phyloP scores from a whole-genome alignment of 2,888 invertebrate species.

The Carterocephalus palaemon region DNA sequence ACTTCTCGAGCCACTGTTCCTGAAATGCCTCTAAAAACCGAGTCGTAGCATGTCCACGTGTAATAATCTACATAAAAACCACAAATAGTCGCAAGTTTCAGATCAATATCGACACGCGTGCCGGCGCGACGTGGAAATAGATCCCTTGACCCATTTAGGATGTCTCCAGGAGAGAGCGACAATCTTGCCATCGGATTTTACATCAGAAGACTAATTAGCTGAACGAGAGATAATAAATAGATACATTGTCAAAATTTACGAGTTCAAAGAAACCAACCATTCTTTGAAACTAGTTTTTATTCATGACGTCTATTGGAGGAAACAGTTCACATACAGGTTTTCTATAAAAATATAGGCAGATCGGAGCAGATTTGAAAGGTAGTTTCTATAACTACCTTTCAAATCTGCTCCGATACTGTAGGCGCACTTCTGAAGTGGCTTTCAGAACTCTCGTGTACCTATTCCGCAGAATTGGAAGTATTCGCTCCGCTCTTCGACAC shows the following conservation, averaged over 20 bases:
- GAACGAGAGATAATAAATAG: slow-evolving; percentile 13
- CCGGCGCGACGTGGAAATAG: slow-evolving; percentile 18
- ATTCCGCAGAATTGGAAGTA: slow-evolving; percentile 5
- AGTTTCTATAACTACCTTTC: not conserved
- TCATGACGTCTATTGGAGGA: no score
- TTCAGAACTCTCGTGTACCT: slow-evolving; percentile 6
- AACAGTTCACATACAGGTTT: no score
- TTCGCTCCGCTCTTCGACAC: slow-evolving; percentile 5
- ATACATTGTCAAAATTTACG: slow-evolving; percentile 1
- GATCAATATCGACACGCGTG: slow-evolving; percentile 15
- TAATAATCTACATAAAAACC: no score
- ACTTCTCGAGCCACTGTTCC: no score
- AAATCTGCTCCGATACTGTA: not conserved
- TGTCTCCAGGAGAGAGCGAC: slow-evolving; percentile 7
- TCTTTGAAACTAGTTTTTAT: no score
- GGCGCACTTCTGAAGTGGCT: slow-evolving; percentile 8
- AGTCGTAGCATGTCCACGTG: no score
- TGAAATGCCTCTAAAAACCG: no score
- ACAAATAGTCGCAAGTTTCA: not conserved
- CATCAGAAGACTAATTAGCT: slow-evolving; percentile 13
- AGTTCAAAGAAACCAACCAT: no score
- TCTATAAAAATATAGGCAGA: no score
- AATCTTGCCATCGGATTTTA: slow-evolving; percentile 3
- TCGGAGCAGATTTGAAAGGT: no score
- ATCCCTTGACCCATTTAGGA: slow-evolving; percentile 18